These are phyloP conservation scores for Eurypyga helias DNA, from an alignment of 2,113 vertebrate species.

Conservation along the genomic window DNA sequence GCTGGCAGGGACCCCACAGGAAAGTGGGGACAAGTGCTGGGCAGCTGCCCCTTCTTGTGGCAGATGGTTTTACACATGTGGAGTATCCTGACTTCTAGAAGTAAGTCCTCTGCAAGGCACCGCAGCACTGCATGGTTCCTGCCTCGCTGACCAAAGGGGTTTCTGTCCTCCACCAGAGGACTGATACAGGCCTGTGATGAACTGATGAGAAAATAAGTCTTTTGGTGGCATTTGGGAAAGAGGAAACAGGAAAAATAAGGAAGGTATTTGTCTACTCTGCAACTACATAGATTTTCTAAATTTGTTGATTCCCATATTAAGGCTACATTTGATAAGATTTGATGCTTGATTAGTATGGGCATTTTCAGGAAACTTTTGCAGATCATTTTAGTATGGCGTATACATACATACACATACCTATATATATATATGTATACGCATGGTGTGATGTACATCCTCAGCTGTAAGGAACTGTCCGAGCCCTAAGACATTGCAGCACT, in stretches of 20 bases:
- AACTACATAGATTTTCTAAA: constrained; percentile 46
- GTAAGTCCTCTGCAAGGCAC: not conserved
- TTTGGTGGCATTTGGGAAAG: not conserved
- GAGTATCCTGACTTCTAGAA: not conserved
- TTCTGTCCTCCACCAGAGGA: not conserved
- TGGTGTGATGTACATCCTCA: not conserved
- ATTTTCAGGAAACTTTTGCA: constrained; percentile 63
- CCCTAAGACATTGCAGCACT: not conserved
- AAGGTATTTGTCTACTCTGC: constrained; percentile 11
- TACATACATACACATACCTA: too few relatives aligned
- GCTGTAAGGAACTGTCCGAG: not conserved
- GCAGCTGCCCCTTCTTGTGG: not conserved
- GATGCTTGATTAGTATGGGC: constrained; percentile 34
- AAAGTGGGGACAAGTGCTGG: not conserved
- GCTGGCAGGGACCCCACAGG: not conserved
- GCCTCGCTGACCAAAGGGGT: not conserved
- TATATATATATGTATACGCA: not conserved
- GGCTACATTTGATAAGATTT: constrained; percentile 43
- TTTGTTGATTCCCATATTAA: constrained; percentile 46
- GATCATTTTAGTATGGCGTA: not conserved
- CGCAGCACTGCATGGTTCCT: not conserved
- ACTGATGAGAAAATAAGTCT: not conserved
- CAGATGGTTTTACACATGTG: not conserved
- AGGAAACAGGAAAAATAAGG: not conserved
- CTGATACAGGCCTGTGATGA: rapidly evolving